Evolutionary conservation across 1,140 invertebrate species (phyloP).

Genomic region (Apis mellifera): Amel_HAv3.1 CM009937.2:12524501-12525000

Average conservation of each 20-base stretch:
- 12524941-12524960: conserved; percentile 81
- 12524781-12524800: conserved; percentile 66
- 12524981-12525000: conserved; percentile 70
- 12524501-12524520: conserved; percentile 68
- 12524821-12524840: conserved; percentile 85
- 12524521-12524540: conserved; percentile 58
- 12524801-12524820: conserved; percentile 77
- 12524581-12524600: conserved; percentile 86
- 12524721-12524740: conserved; percentile 82
- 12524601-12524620: conserved; percentile 83
- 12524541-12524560: conserved; percentile 69
- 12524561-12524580: conserved; percentile 83
- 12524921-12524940: conserved; percentile 87
- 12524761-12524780: conserved; percentile 74
- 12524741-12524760: conserved; percentile 83
- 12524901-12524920: conserved; percentile 89
- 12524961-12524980: conserved; percentile 76
- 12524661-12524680: conserved; percentile 78
- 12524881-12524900: conserved; percentile 88
- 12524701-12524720: conserved; percentile 83
- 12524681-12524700: conserved; percentile 82
- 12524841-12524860: conserved; percentile 86
- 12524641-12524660: conserved; percentile 58
- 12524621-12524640: conserved; percentile 64
- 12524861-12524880: conserved; percentile 88